Conservation (phyloP, 2,113 vertebrate genomes). For the Trichomycterus rosablanca region DNA sequence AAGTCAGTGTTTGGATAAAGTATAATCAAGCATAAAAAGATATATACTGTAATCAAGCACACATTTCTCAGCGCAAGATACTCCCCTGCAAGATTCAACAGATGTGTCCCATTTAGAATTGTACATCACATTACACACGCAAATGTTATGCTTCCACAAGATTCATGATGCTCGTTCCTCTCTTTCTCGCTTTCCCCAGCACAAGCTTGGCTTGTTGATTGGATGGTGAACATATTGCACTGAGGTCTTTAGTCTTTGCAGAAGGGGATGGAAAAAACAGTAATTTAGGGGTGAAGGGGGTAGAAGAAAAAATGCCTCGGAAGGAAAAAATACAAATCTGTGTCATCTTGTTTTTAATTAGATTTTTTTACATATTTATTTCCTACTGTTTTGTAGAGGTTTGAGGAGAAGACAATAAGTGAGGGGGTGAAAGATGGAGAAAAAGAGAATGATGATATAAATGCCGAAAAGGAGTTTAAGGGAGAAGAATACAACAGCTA, state of each 20-base stretch:
- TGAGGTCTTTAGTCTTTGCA: conserved; percentile 11
- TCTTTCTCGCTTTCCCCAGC: conserved; percentile 10
- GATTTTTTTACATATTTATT: too few relatives aligned
- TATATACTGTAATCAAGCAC: conserved; percentile 40
- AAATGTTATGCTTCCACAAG: conserved; percentile 53
- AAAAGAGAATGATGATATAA: not conserved
- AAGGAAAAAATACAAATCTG: too few relatives aligned
- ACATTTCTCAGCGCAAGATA: conserved; percentile 32
- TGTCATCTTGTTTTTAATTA: too few relatives aligned
- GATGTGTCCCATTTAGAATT: conserved; percentile 43
- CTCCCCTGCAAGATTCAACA: conserved; percentile 35
- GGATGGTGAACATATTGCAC: conserved; percentile 23
- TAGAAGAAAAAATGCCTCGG: not conserved
- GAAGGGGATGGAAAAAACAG: conserved; percentile 16
- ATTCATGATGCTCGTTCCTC: conserved; percentile 32
- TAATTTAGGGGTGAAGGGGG: not conserved
- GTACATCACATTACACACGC: conserved; percentile 41
- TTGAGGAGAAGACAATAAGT: too few relatives aligned
- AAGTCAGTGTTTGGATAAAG: conserved; percentile 13
- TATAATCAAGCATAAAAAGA: not conserved
- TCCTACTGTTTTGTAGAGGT: too few relatives aligned
- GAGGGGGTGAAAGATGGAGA: not conserved
- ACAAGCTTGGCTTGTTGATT: conserved; percentile 11
- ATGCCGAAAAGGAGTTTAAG: not conserved
- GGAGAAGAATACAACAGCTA: not conserved